Percentiles rank a stretch among this genome's conserved stretches.
Evolutionary conservation across 2,888 invertebrate genomes (phyloP).

Genomic region (Spodoptera picta): DNA sequence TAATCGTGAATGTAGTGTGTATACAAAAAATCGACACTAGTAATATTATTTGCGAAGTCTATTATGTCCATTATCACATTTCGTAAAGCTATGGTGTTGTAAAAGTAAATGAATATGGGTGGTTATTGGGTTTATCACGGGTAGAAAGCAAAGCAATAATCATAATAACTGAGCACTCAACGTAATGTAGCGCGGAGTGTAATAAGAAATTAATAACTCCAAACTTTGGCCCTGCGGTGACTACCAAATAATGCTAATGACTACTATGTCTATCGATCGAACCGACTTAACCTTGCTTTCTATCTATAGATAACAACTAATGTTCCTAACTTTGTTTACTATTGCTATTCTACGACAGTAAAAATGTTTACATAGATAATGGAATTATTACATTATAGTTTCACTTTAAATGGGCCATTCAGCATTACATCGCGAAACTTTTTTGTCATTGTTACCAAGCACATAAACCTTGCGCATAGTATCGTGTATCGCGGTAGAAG

Average conservation of each 20-base stretch:
- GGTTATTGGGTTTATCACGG: slow-evolving; percentile 18
- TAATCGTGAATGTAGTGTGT: slow-evolving; percentile 2
- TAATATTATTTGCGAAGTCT: slow-evolving; percentile 1
- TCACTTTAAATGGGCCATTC: too few species aligned
- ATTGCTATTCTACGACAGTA: background rate
- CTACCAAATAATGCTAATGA: slow-evolving; percentile 31
- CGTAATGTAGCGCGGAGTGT: slow-evolving; percentile 24
- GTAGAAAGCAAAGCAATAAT: slow-evolving; percentile 19
- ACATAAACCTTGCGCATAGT: slow-evolving; percentile 4
- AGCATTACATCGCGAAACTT: background rate
- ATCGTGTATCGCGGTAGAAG: slow-evolving; percentile 1
- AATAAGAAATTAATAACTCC: slow-evolving; percentile 16
- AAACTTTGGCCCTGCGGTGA: slow-evolving; percentile 6
- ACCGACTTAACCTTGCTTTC: slow-evolving; percentile 21
- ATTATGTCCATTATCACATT: slow-evolving; percentile 3
- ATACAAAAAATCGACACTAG: slow-evolving; percentile 16
- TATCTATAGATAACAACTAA: slow-evolving; percentile 14
- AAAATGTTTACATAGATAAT: too few species aligned
- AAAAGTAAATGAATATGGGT: slow-evolving; percentile 12
- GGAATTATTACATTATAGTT: too few species aligned
- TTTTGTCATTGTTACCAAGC: slow-evolving; percentile 1
- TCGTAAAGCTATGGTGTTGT: slow-evolving; percentile 3
- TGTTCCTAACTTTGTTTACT: slow-evolving; percentile 1
- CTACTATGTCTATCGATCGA: slow-evolving; percentile 34
- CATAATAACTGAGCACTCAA: slow-evolving; percentile 10